Percentiles rank a stretch among this genome's conserved stretches.
phyloP scores from a whole-genome alignment of 2,113 vertebrate species.

The Bambusicola thoracicus region DNA sequence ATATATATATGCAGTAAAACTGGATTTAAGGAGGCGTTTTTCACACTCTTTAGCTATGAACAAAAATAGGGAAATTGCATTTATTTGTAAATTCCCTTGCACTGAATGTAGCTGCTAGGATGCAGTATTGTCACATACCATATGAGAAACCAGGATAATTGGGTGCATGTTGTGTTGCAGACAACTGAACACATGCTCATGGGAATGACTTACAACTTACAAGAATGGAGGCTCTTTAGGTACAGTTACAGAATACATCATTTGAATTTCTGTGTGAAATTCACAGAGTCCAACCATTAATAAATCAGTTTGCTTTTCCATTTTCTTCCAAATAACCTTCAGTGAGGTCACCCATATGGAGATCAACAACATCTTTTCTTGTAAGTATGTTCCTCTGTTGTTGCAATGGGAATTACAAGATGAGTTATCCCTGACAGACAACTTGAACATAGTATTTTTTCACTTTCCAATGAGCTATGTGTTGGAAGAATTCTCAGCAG shows the following conservation, averaged over 20 bases:
- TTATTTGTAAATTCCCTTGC: background rate
- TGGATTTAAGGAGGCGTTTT: background rate
- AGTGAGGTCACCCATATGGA: constrained; percentile 28
- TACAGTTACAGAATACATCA: background rate
- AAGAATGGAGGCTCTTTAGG: background rate
- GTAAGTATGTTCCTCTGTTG: constrained; percentile 22
- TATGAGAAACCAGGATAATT: background rate
- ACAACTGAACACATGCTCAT: background rate
- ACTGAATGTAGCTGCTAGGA: background rate
- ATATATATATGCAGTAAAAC: background rate
- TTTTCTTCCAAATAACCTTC: constrained; percentile 44
- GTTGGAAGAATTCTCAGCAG: constrained; percentile 47
- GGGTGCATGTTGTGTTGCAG: background rate
- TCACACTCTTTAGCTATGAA: background rate
- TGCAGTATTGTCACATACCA: background rate
- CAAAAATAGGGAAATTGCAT: background rate
- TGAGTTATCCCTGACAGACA: constrained; percentile 29
- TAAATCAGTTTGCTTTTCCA: constrained; percentile 43
- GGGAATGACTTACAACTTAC: background rate
- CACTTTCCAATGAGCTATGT: constrained; percentile 38
- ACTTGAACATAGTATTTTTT: constrained; percentile 28
- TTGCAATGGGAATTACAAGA: constrained; percentile 51
- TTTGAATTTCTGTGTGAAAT: constrained; percentile 13
- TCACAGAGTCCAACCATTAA: background rate
- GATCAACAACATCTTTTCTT: constrained; percentile 39